Conservation (phyloP, 2,113 vertebrate species). For the Myotis yumanensis region DNA sequence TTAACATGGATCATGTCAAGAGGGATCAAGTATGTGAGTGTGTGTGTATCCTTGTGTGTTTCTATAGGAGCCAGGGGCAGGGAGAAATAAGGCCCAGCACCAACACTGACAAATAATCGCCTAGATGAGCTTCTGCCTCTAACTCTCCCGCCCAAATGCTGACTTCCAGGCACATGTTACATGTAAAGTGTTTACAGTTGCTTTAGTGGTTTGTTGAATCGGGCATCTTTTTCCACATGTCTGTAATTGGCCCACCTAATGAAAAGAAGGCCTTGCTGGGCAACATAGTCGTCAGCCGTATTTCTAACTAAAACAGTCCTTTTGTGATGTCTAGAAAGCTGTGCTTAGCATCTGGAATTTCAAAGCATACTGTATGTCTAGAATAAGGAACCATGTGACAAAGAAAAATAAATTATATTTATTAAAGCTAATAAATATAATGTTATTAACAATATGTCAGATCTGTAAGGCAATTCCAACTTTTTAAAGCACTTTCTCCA, state of each 20-base stretch:
- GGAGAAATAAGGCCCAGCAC: neutral
- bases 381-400: constrained; percentile 15
- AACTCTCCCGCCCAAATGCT: neutral
- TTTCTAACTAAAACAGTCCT: constrained; percentile 21
- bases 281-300: neutral
- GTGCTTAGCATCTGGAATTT: constrained; percentile 2
- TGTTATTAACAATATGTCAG: neutral
- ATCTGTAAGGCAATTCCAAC: neutral
- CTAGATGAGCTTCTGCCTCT: neutral
- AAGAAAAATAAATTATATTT: neutral
- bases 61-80: no score
- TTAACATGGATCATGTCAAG: neutral
- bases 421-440: neutral
- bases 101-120: neutral
- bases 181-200: constrained; percentile 20
- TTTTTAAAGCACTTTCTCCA: constrained; percentile 49
- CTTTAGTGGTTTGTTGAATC: constrained; percentile 35
- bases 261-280: constrained; percentile 25
- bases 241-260: constrained; percentile 49
- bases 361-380: neutral
- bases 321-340: constrained; percentile 27
- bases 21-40: neutral
- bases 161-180: neutral
- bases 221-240: constrained; percentile 31
- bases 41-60: fast-evolving